These are phyloP conservation scores for Cichlasoma orientale DNA, from an alignment of 2,797 vertebrate genomes.

Conservation along the genomic window DNA sequence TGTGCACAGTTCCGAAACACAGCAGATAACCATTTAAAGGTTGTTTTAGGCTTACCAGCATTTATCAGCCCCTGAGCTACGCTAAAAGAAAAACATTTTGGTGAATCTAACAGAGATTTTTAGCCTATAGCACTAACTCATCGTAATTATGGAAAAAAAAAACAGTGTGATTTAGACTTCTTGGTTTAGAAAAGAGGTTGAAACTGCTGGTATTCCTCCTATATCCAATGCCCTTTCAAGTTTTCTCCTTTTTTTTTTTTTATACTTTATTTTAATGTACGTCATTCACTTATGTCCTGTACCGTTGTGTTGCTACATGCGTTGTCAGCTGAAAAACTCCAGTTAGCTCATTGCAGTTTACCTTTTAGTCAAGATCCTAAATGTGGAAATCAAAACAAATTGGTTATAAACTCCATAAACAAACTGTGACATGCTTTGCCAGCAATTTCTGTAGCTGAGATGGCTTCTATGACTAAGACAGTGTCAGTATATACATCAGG, in stretches of 20 bases:
- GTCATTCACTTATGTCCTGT: slow-evolving; percentile 55
- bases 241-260: slow-evolving; percentile 24
- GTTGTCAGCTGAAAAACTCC: slow-evolving; percentile 26
- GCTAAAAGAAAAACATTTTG: neutral
- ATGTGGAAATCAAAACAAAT: neutral
- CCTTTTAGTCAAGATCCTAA: neutral
- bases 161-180: neutral
- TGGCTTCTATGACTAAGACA: too few relatives aligned
- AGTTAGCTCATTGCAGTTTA: neutral
- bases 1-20: slow-evolving; percentile 70
- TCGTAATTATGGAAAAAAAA: neutral
- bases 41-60: slow-evolving; percentile 35
- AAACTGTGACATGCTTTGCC: neutral
- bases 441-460: neutral
- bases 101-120: neutral
- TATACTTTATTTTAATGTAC: slow-evolving; percentile 52
- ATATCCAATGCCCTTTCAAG: slow-evolving; percentile 53
- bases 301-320: slow-evolving; percentile 46
- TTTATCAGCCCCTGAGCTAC: slow-evolving; percentile 42
- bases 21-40: slow-evolving; percentile 58
- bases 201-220: slow-evolving; percentile 49
- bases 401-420: neutral
- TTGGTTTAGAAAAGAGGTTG: slow-evolving; percentile 25
- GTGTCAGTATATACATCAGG: neutral
- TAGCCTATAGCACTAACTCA: neutral